Evolutionary conservation across 53 echinoderm and acorn worm genomes (phyloP), one percentile per base, ranked within the genome.

Genomic region (Patiria pectinifera): DNA sequence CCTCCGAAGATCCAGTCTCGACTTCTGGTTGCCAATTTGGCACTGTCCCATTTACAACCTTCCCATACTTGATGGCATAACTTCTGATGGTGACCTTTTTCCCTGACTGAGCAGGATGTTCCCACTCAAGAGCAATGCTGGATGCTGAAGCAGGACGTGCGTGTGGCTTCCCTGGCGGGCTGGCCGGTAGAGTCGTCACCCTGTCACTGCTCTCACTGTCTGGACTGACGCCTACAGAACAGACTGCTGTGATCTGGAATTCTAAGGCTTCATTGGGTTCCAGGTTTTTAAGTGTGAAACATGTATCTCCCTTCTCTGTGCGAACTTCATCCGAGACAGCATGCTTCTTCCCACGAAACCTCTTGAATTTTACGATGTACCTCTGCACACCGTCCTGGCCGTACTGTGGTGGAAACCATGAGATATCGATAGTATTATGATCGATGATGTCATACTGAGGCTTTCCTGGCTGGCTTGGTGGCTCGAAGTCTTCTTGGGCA

Each of bases 401-500:
- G 83, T 12, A 45, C 22, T 95, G 19, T 44, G 95, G 95, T 45
- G 46, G 22, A 53, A 74, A 58, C 95, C 95, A 95, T 69, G 78
- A 83, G 11, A 95, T 26, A 44, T 0, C 45, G 10, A 93, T 11
- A 11, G 79, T 35, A 74, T 81, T 48, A 59, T 95, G 89, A 58
- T 47, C 35, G 2, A 84, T 35, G 62, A 48, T 63, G 4, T 43
- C 6, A 21, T 90, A 61, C 6, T 49, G 48, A 0, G 86, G 83
- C 0, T 71, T 71, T 49, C 77, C 70, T 22, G 95, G 95, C 76
- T 90, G 60, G 35, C 90, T 90, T 48, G 93, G 93, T 79, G 91
- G 93, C 83, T 93, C 85, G 59, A 86, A 95, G 70, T 90, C 91
- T 44, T 95, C 82, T 80, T 84, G 19, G n/a, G 82, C 22, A 61